These are phyloP conservation scores for Xenentodon cancila DNA, from an alignment of 2,797 vertebrate genomes.

Conservation along the genomic window DNA sequence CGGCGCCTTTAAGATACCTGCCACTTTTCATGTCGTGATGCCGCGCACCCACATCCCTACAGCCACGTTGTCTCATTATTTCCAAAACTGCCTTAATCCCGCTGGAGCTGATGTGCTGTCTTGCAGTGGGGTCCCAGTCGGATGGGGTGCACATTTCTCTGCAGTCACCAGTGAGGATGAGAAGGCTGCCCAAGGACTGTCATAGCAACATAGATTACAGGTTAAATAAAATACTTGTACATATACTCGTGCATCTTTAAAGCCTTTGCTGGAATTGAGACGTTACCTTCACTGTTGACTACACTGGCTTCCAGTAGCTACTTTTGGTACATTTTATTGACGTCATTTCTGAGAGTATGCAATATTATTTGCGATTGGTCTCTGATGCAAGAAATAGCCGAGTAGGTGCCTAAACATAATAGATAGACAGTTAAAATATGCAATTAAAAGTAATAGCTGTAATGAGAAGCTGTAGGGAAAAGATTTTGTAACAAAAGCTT, in stretches of 20 bases:
- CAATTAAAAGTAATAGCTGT: too few species aligned
- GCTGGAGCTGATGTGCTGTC: conserved; percentile 31
- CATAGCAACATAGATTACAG: background rate
- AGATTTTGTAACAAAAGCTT: too few species aligned
- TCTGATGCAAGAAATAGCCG: too few species aligned
- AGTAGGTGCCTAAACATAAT: too few species aligned
- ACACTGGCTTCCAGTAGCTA: too few species aligned
- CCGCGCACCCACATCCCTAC: conserved; percentile 32
- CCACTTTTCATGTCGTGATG: conserved; percentile 49
- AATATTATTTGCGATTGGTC: too few species aligned
- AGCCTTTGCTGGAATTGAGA: background rate
- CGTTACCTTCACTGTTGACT: too few species aligned
- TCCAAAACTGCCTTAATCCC: conserved; percentile 30
- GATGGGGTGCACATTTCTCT: conserved; percentile 11
- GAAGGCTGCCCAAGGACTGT: background rate
- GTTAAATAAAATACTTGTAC: background rate
- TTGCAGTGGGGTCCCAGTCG: conserved; percentile 16
- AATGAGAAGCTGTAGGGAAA: too few species aligned
- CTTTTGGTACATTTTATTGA: too few species aligned
- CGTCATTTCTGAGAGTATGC: too few species aligned
- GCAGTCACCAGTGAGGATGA: background rate
- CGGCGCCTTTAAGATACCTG: conserved; percentile 46
- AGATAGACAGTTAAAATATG: too few species aligned
- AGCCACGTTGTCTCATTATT: conserved; percentile 57
- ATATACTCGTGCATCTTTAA: background rate